Evolutionary conservation across 2,888 invertebrate genomes (phyloP), one percentile per base, ranked within the genome.

Genomic region (Meiosimyza decipiens): DNA sequence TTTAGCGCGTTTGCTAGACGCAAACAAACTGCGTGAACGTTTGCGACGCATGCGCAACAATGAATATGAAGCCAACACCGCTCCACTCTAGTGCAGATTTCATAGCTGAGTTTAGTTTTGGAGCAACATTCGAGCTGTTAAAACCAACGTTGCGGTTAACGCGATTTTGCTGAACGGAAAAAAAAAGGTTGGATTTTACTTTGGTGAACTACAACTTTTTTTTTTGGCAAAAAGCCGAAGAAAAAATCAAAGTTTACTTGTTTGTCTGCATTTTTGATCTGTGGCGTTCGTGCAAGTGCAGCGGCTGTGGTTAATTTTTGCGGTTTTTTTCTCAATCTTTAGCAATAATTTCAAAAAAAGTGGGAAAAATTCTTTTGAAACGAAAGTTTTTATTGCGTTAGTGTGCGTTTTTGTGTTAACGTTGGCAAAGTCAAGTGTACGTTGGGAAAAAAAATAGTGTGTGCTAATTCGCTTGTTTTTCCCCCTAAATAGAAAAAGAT

Each of bases 181-280:
- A 40, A 16, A 57, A 55, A 60, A 50, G 28, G 57, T 64, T 50
- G 16, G 12, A 13, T 64, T 49, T 15, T 49, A 49, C 63, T 65
- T 69, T 60, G 54, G 51, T 22, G 40, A 52, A 22, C 63, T n/a
- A 67, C 7, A 60, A 74, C 68, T 79, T 82, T 79, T 80, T 82
- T 82, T 64, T 73, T 78, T 76, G 72, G 72, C 78, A 75, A 28
- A 12, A 54, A 57, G 68, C 60, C 18, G 71, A 65, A 54, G 59
- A 18, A 63, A 68, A 70, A 63, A 12, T 74, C 79, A 80, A 80
- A 81, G 79, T 79, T 82, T 82, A 82, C 77, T 82, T 76, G 83
- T 81, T 82, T 83, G 80, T 82, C 82, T 82, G 83, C 83, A 83
- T 82, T 82, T 81, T 82, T 78, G 59, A 59, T 33, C 9, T 12